Evolutionary conservation across 2,797 vertebrate species (phyloP).

Genomic region (Artibeus jamaicensis): DNA sequence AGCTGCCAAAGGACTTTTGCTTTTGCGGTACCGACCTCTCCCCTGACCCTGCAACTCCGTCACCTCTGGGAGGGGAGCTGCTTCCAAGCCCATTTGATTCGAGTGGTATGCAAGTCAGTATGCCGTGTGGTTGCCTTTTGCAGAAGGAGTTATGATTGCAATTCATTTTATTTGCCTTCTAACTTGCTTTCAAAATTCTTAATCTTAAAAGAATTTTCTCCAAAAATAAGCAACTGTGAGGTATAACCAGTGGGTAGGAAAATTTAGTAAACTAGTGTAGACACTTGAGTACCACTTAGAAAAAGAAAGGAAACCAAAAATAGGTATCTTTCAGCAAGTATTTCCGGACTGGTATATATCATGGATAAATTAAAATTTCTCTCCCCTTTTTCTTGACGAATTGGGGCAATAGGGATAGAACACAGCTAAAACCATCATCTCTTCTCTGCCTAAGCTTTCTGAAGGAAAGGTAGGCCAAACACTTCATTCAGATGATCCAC

Average conservation of each 20-base stretch:
- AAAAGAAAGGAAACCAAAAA: not conserved
- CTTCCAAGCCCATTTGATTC: not conserved
- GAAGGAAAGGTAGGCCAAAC: not conserved
- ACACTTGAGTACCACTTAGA: not conserved
- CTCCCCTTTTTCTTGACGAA: not conserved
- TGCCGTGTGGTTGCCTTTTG: not conserved
- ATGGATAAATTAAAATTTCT: not conserved
- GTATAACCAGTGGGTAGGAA: not conserved
- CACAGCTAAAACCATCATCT: not conserved
- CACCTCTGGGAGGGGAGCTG: not conserved
- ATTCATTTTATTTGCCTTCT: conserved; percentile 24
- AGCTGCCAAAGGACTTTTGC: conserved; percentile 27
- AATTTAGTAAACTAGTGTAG: not conserved
- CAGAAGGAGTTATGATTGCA: not conserved
- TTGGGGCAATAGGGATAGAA: not conserved
- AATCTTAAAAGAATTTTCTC: conserved; percentile 6
- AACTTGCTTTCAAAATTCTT: conserved; percentile 25
- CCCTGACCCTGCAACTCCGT: not conserved
- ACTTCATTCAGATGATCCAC: too few relatives aligned
- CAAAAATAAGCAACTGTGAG: conserved; percentile 1
- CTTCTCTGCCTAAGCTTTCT: not conserved
- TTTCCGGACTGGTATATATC: not conserved
- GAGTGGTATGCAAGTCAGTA: not conserved
- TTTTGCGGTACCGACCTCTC: conserved; percentile 16
- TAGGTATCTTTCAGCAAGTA: not conserved